Percentiles rank a stretch among this genome's conserved stretches.
Conservation (phyloP, 2,113 vertebrate species). For the Lates calcarifer region DNA sequence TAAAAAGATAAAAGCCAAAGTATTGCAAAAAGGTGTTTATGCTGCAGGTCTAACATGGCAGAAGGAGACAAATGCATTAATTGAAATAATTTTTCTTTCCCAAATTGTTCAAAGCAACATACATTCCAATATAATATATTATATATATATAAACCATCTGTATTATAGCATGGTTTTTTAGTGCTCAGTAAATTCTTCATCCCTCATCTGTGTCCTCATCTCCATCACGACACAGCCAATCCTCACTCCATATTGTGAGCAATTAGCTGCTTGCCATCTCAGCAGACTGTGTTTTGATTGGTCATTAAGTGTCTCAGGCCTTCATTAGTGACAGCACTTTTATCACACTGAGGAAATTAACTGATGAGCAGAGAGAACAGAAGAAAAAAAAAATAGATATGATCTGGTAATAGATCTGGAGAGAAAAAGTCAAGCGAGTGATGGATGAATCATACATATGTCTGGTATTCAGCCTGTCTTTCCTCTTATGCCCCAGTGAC, state of each 20-base stretch:
- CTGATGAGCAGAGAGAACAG: conserved; percentile 36
- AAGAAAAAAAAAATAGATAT: conserved; percentile 41
- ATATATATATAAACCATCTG: background rate
- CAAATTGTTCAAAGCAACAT: background rate
- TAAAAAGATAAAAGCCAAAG: too few relatives aligned
- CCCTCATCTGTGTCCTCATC: conserved; percentile 33
- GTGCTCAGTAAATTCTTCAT: background rate
- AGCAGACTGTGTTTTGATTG: conserved; percentile 72
- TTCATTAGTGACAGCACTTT: conserved; percentile 62
- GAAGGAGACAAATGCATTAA: background rate
- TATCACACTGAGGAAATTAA: conserved; percentile 70
- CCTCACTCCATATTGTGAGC: conserved; percentile 36
- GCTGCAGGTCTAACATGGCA: background rate
- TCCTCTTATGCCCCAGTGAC: conserved; percentile 47
- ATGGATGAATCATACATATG: conserved; percentile 42
- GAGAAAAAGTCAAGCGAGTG: conserved; percentile 31
- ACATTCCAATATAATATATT: background rate
- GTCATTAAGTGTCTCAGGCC: conserved; percentile 72
- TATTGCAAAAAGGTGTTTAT: background rate
- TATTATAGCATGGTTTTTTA: background rate
- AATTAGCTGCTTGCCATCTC: conserved; percentile 68
- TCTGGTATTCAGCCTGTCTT: conserved; percentile 34
- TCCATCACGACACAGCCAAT: conserved; percentile 27
- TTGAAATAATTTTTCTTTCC: background rate
- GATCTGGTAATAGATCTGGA: conserved; percentile 49